Conservation (phyloP, 2,113 vertebrate species). For the Phalacrocorax carbo region DNA sequence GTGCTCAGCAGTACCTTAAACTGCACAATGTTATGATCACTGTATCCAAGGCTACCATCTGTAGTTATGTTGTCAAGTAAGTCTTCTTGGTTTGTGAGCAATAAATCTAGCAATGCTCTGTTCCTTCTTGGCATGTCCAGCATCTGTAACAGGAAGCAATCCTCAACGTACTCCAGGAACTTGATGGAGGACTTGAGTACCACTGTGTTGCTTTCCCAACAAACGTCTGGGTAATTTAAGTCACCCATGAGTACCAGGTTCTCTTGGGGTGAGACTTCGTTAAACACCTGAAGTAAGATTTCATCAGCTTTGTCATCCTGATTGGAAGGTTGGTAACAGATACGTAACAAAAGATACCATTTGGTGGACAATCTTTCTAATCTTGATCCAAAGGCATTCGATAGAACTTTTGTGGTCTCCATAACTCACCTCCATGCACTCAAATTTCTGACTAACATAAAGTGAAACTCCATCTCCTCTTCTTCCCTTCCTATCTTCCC, state of each 20-base stretch:
- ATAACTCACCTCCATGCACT: not conserved
- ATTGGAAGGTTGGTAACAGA: not conserved
- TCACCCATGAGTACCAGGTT: not conserved
- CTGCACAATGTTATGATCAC: not conserved
- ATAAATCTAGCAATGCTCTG: not conserved
- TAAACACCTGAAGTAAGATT: not conserved
- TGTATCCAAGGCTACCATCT: not conserved
- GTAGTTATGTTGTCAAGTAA: not conserved
- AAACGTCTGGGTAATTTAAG: not conserved
- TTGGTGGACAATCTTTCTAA: not conserved
- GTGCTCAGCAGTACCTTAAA: not conserved
- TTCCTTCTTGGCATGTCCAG: not conserved
- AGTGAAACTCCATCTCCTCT: not conserved
- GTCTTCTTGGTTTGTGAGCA: not conserved
- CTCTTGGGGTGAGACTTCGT: not conserved
- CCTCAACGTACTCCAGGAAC: not conserved
- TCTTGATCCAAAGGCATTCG: not conserved
- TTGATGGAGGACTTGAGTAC: not conserved
- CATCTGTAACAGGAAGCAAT: not conserved
- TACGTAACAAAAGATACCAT: not conserved
- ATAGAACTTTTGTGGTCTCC: not conserved
- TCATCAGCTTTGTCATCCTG: not conserved
- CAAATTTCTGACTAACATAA: not conserved
- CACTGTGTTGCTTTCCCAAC: not conserved
- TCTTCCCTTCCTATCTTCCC: not conserved